Percentiles rank a stretch among this genome's conserved stretches.
Conservation (phyloP, 2,113 vertebrate genomes). For the Petrocephalus microphthalmus region DNA sequence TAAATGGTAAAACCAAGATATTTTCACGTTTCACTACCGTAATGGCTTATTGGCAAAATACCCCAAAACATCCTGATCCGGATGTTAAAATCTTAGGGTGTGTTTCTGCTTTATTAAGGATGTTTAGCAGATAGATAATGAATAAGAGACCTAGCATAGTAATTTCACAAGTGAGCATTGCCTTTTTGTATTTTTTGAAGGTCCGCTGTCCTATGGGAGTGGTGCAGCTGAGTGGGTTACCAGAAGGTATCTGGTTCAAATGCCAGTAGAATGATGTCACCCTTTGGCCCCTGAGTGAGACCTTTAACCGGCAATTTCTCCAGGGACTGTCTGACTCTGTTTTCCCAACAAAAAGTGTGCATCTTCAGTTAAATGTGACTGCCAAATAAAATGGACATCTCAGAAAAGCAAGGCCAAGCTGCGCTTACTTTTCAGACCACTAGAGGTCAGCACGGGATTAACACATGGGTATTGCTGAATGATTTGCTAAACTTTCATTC, state of each 20-base stretch:
- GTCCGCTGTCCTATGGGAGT: background rate
- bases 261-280: background rate
- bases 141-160: background rate
- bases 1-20: background rate
- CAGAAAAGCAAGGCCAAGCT: conserved; percentile 11
- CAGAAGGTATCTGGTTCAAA: background rate
- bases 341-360: background rate
- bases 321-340: background rate
- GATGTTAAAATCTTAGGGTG: background rate
- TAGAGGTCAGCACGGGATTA: conserved; percentile 55
- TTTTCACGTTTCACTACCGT: background rate
- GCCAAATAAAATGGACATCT: background rate
- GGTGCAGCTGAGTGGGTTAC: background rate
- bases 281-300: background rate
- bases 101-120: background rate
- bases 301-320: background rate
- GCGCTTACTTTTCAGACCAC: conserved; percentile 44
- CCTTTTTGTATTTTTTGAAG: background rate
- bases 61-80: background rate
- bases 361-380: background rate
- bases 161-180: background rate
- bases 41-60: background rate
- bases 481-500: background rate
- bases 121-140: background rate
- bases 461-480: background rate